Evolutionary conservation across 2,113 vertebrate genomes (phyloP).

Genomic region (Potamarius usumacintae): DNA sequence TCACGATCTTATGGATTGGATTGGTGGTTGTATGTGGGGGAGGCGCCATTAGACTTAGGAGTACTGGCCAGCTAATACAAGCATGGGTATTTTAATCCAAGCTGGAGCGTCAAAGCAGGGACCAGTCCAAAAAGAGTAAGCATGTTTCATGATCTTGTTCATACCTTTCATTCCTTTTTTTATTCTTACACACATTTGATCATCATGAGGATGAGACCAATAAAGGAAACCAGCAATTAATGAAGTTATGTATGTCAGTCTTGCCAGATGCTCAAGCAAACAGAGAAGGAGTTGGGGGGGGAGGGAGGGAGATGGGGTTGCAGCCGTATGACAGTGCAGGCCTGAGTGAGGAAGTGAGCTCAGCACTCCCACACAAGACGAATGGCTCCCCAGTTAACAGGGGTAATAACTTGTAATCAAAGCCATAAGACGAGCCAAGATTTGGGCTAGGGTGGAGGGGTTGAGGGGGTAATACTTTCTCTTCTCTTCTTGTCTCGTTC

Average conservation of each 20-base stretch:
- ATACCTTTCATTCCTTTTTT: background rate
- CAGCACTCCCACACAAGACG: conserved; percentile 58
- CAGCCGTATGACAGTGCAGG: conserved; percentile 56
- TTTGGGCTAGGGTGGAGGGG: conserved; percentile 32
- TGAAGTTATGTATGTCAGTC: conserved; percentile 39
- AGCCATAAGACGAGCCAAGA: conserved; percentile 58
- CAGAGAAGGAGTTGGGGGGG: conserved; percentile 13
- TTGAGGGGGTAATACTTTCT: conserved; percentile 40
- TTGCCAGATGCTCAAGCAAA: conserved; percentile 43
- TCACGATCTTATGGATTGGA: conserved; percentile 21
- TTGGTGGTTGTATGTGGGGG: background rate
- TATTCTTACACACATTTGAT: background rate
- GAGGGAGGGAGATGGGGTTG: conserved; percentile 30
- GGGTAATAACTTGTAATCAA: conserved; percentile 68
- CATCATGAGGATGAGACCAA: background rate
- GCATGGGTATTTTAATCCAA: conserved; percentile 8
- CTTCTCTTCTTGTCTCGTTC: conserved; percentile 11
- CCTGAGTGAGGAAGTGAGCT: conserved; percentile 61
- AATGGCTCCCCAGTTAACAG: conserved; percentile 58
- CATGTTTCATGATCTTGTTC: background rate
- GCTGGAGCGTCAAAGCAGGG: background rate
- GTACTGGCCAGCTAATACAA: conserved; percentile 7
- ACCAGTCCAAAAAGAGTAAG: background rate
- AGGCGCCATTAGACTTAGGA: background rate
- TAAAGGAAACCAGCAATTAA: conserved; percentile 16